A percentile compares a stretch with the other conserved stretches of the same genome.
These are phyloP conservation scores for Trissonchulus latispiculum DNA, from an alignment of 2,888 invertebrate genomes.

Conservation along the genomic window DNA sequence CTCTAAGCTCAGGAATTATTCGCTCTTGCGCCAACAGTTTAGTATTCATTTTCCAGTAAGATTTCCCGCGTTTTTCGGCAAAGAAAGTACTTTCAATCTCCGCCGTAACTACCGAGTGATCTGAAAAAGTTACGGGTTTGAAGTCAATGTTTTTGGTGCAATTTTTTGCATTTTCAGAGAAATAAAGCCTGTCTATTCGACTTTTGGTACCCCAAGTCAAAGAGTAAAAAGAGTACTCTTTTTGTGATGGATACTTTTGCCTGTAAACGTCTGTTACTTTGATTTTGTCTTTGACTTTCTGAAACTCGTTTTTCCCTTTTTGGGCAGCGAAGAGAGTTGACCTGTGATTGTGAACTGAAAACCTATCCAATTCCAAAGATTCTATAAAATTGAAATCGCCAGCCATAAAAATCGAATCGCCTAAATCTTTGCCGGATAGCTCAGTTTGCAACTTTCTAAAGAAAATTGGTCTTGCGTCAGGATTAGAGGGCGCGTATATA, in stretches of 20 bases:
- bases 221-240: constrained; percentile 2
- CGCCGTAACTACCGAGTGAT: background rate
- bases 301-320: background rate
- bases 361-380: background rate
- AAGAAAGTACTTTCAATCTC: background rate
- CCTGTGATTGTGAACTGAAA: background rate
- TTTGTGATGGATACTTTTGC: background rate
- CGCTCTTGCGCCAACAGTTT: background rate
- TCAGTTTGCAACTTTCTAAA: background rate
- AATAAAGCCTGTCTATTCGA: constrained; percentile 15
- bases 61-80: background rate
- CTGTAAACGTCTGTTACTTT: background rate
- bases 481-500: background rate
- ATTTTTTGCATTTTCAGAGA: no score
- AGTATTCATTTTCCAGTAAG: constrained; percentile 17
- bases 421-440: background rate
- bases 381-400: background rate
- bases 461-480: background rate
- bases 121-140: background rate
- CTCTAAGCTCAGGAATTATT: background rate
- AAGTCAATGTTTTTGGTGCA: background rate
- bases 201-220: background rate
- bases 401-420: background rate
- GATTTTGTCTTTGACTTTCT: background rate
- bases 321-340: background rate